These are phyloP conservation scores for Cephus pulcher DNA, from an alignment of 2,888 invertebrate genomes.

Conservation along the genomic window DNA sequence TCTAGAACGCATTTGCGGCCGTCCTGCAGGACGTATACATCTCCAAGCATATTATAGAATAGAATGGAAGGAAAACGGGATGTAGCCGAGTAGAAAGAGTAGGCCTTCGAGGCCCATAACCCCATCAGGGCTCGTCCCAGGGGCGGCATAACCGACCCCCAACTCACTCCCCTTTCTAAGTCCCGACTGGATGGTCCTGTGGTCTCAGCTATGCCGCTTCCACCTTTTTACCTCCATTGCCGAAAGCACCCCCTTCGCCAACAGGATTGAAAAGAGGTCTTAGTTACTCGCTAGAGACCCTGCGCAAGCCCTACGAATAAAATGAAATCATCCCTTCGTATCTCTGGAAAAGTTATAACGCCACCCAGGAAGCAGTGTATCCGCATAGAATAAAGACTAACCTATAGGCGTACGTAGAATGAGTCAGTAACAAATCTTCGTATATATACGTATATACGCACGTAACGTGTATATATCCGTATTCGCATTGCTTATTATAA, in stretches of 20 bases:
- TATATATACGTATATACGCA: too few relatives aligned
- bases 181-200: constrained; percentile 46
- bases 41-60: constrained; percentile 62
- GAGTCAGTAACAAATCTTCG: not conserved
- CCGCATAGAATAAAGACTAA: not conserved
- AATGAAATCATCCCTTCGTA: constrained; percentile 53
- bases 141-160: constrained; percentile 56
- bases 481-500: not conserved
- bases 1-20: constrained; percentile 62
- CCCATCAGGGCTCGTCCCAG: constrained; percentile 69
- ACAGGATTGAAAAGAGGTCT: constrained; percentile 58
- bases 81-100: constrained; percentile 60
- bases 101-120: constrained; percentile 72
- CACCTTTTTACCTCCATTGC: constrained; percentile 19
- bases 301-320: constrained; percentile 44
- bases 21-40: constrained; percentile 58
- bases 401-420: not conserved
- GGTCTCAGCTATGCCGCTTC: constrained; percentile 37
- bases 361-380: not conserved
- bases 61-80: constrained; percentile 63
- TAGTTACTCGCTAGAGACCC: constrained; percentile 59
- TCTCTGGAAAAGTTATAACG: not conserved
- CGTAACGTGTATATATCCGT: not conserved
- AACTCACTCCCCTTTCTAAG: constrained; percentile 30
- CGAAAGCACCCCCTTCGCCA: constrained; percentile 26